phyloP scores from a whole-genome alignment of 2,888 invertebrate species.

The Drosophila peninsularis region DNA sequence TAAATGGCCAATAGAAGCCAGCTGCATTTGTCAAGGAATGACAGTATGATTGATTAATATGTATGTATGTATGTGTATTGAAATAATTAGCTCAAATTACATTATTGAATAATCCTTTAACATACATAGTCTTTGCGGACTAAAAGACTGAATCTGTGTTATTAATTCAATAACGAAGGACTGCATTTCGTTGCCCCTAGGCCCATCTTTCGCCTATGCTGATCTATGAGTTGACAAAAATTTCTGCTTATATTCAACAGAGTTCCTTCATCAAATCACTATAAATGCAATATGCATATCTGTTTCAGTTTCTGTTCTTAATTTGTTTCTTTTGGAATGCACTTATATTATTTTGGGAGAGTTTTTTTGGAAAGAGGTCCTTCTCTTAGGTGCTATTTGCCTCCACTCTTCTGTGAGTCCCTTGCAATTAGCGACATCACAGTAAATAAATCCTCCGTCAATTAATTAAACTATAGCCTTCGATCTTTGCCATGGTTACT shows the following conservation, averaged over 20 bases:
- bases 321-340: neutral
- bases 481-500: conserved; percentile 35
- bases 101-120: neutral
- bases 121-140: neutral
- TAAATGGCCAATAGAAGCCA: neutral
- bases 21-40: neutral
- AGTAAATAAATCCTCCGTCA: conserved; percentile 45
- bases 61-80: neutral
- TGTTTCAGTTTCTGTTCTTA: too few relatives aligned
- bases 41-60: neutral
- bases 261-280: too few relatives aligned
- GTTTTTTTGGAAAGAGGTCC: conserved; percentile 5
- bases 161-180: too few relatives aligned
- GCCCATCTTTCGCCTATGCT: too few relatives aligned
- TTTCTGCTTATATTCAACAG: too few relatives aligned
- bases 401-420: neutral
- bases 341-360: neutral
- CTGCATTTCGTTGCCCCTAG: too few relatives aligned
- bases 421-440: conserved; percentile 16
- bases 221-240: neutral
- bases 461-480: conserved; percentile 57
- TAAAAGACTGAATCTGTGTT: neutral
- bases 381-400: neutral
- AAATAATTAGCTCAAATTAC: neutral
- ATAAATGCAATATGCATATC: too few relatives aligned